Evolutionary conservation across 2,113 vertebrate genomes (phyloP).

Genomic region (Coreoperca whiteheadi): DNA sequence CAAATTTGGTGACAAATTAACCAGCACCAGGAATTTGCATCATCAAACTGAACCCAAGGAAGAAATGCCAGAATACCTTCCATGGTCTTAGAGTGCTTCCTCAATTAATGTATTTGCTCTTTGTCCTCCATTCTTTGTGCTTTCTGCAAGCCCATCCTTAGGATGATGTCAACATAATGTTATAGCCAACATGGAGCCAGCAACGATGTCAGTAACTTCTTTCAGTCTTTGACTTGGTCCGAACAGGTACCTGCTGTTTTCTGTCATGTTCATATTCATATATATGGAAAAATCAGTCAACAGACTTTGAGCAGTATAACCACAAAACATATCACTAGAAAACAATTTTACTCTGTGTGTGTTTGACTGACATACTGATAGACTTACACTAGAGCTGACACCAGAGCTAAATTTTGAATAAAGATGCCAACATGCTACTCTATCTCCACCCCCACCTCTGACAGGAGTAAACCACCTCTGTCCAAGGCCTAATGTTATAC

Average conservation of each 20-base stretch:
- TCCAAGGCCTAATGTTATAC: background rate
- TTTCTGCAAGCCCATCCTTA: background rate
- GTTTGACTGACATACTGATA: conserved; percentile 4
- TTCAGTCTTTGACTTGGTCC: background rate
- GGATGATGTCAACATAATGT: background rate
- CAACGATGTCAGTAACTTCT: background rate
- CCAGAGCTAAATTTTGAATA: conserved; percentile 30
- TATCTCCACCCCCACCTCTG: conserved; percentile 10
- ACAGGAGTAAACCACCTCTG: background rate
- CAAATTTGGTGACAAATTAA: conserved; percentile 30
- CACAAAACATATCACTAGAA: background rate
- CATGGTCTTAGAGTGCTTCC: background rate
- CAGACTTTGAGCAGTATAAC: background rate
- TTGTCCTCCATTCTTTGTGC: background rate
- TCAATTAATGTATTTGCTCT: background rate
- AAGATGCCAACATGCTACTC: background rate
- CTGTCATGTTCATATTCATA: conserved; percentile 14
- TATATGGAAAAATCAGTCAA: conserved; percentile 1
- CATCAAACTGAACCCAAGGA: background rate
- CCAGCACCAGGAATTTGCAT: background rate
- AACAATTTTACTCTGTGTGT: background rate
- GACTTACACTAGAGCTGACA: background rate
- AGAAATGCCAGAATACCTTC: background rate
- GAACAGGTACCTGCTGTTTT: background rate
- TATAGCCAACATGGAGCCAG: background rate